phyloP scores from a whole-genome alignment of 2,113 vertebrate genomes.

The Paramisgurnus dabryanus region DNA sequence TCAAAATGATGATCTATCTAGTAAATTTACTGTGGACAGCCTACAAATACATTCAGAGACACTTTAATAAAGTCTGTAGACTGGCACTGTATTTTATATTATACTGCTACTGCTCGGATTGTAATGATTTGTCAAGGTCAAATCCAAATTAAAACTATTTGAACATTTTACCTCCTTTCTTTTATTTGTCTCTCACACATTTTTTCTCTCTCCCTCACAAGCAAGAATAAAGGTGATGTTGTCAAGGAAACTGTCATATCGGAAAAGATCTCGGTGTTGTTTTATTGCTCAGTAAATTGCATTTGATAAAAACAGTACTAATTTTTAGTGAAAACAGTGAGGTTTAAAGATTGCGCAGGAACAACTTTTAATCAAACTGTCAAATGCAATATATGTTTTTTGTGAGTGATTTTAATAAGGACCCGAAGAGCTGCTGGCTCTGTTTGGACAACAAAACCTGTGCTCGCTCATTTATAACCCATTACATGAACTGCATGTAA shows the following conservation, averaged over 20 bases:
- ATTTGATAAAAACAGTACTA: constrained; percentile 44
- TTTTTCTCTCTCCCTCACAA: neutral
- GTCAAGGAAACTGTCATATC: constrained; percentile 58
- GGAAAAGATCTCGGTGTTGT: constrained; percentile 32
- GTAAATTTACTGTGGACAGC: neutral
- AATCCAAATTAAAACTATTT: constrained; percentile 18
- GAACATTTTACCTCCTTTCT: neutral
- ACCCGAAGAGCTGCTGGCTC: neutral
- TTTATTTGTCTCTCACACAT: constrained; percentile 13
- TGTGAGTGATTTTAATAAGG: constrained; percentile 22
- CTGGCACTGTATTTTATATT: neutral
- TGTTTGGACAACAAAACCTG: neutral
- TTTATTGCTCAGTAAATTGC: constrained; percentile 45
- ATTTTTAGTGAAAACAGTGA: constrained; percentile 16
- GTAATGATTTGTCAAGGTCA: constrained; percentile 19
- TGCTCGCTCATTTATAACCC: neutral
- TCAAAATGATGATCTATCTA: neutral
- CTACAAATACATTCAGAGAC: neutral
- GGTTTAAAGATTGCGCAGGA: constrained; percentile 1
- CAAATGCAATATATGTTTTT: constrained; percentile 17
- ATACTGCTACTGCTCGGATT: neutral
- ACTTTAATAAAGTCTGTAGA: constrained; percentile 13
- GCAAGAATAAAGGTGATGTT: constrained; percentile 27
- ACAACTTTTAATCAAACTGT: constrained; percentile 41
- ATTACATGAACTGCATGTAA: neutral